Evolutionary conservation across 1,140 invertebrate species (phyloP).

Genomic region (Agrilus planipennis): DNA sequence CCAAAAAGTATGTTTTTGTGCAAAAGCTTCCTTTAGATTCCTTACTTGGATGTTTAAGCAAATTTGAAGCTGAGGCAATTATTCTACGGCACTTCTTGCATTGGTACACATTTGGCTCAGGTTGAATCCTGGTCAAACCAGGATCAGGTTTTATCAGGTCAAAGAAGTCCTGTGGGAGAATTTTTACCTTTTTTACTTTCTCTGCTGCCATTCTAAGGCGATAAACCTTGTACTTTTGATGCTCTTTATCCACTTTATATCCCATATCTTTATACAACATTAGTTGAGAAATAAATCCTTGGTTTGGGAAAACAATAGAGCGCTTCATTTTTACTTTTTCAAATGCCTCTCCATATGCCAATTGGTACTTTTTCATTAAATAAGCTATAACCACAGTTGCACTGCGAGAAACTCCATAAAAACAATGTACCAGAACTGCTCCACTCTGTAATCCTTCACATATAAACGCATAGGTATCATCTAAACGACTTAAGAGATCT

Average conservation of each 20-base stretch:
- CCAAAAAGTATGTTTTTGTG: conserved; percentile 61
- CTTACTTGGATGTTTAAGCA: conserved; percentile 52
- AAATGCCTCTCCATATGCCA: conserved; percentile 59
- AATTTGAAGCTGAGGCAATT: conserved; percentile 63
- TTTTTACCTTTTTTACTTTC: conserved; percentile 68
- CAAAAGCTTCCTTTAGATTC: conserved; percentile 39
- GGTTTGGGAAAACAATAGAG: conserved; percentile 21
- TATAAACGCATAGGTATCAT: conserved; percentile 63
- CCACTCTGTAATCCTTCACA: conserved; percentile 43
- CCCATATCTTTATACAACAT: conserved; percentile 67
- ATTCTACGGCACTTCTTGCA: conserved; percentile 69
- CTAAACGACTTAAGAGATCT: conserved; percentile 66
- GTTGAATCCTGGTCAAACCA: conserved; percentile 56
- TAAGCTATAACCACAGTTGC: conserved; percentile 72
- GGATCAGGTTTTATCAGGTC: conserved; percentile 71
- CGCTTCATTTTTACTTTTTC: conserved; percentile 32
- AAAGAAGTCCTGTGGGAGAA: conserved; percentile 62
- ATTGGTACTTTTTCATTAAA: conserved; percentile 68
- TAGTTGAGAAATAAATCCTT: conserved; percentile 56
- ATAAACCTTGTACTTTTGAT: conserved; percentile 64
- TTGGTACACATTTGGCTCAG: conserved; percentile 68
- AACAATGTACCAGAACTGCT: conserved; percentile 68
- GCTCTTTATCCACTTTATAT: conserved; percentile 53
- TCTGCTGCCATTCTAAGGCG: conserved; percentile 65
- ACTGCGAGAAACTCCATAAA: conserved; percentile 77